Evolutionary conservation across 2,888 invertebrate species (phyloP), one percentile per base, ranked within the genome.

Genomic region (Cepaea hortensis): DNA sequence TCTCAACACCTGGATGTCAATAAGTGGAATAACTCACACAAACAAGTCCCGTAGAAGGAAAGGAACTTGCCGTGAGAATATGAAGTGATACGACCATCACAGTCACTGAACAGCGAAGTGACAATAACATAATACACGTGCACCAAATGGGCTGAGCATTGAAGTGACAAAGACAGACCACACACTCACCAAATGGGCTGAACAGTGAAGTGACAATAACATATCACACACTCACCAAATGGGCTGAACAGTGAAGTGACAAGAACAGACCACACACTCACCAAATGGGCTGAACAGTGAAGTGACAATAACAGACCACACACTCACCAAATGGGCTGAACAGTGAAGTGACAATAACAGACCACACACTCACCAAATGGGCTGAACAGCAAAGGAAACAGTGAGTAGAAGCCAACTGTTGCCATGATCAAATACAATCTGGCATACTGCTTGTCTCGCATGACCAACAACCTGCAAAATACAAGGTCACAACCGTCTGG

Each of bases 341-440:
- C 4, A 99, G 95, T 81, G 99, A 95, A 0, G 99, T 35, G 35
- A 35, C 35, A 35, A 35, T 35, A 35, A 35, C 35, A 35, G 35
- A 35, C 35, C 35, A 35, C 35, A 35, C 35, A 35, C 35, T 35
- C 35, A 94, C 94, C 94, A 91, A 94, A 93, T 85, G 91, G 92
- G 70, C 97, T 97, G 93, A 96, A 98, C 4, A 99, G 95, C 82
- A 99, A 95, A 0, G 99, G 99, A 92, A 98, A 97, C 13, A 99
- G 95, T 0, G 98, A 98, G 93, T 97, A 98, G 92, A 97, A 97
- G 0, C 98, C 98, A 0, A 97, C 96, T 20, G 96, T 96, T 75
- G 97, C 96, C 81, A 98, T 93, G 70, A 98, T 95, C 15, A 97
- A 94, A 91, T 97, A 97, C 72, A 96, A 94, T 93, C 96, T 96